Evolutionary conservation across 2,797 vertebrate genomes (phyloP), one percentile per base, ranked within the genome.

Genomic region (Nannoperca obscura): DNA sequence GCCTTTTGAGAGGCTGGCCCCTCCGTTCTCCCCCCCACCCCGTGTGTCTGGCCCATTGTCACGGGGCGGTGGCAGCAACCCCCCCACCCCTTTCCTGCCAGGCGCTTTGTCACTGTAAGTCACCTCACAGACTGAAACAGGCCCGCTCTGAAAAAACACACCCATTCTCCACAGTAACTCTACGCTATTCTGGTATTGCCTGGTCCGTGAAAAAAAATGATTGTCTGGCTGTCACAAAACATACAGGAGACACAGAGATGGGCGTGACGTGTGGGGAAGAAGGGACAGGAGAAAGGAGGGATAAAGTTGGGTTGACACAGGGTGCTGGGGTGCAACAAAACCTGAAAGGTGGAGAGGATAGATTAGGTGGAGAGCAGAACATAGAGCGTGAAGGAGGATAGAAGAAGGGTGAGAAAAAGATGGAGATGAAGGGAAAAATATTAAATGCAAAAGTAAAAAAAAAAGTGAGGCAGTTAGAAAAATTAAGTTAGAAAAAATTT

Each of bases 81-180:
- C 76, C 71, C 66, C 85, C 89, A 87, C 76, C 49, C 66, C 36
- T 13, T 9, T 66, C 4, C 20, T 74, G n/a, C 78, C 70, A 65
- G 76, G 83, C 80, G 92, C 94, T 94, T 95, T 95, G 94, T 95
- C 91, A 95, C 95, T 95, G 95, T 95, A 95, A 95, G 93, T 95
- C 94, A 94, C 86, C 92, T 91, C 90, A 81, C 90, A 93, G 87
- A 92, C 93, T 89, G 90, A 90, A 90, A 93, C 90, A 88, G 84
- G 85, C 80, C 87, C 59, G 44, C 85, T 84, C 53, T 12, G 58
- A 71, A 86, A 87, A 80, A 82, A 86, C 88, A 88, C 86, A 89
- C 79, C 87, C 90, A 91, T 93, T 92, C 83, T 85, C 85, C 92
- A 91, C 88, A 92, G 88, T 88, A 85, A 83, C 84, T 84, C 83